These are phyloP conservation scores for Parauchenoglanis ngamensis DNA, from an alignment of 2,797 vertebrate species.

Conservation along the genomic window DNA sequence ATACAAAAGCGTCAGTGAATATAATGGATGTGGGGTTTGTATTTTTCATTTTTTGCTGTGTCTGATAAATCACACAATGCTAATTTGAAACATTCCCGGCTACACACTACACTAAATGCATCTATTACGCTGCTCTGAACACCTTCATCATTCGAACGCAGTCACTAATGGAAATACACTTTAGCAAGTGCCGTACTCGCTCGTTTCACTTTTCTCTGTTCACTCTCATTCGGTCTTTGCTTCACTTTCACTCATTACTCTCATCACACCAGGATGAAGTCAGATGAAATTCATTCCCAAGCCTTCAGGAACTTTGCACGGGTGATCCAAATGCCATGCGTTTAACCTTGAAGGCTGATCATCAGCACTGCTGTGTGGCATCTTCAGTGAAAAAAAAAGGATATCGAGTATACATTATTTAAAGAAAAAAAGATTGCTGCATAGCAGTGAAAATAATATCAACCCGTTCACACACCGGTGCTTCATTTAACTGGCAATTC, in stretches of 20 bases:
- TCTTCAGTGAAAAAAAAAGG: background rate
- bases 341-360: slow-evolving; percentile 28
- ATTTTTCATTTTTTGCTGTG: background rate
- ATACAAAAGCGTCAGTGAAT: background rate
- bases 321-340: background rate
- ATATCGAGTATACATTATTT: background rate
- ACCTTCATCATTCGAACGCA: slow-evolving; percentile 48
- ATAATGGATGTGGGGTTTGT: background rate
- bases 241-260: slow-evolving; percentile 13
- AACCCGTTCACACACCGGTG: background rate
- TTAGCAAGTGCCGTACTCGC: slow-evolving; percentile 35
- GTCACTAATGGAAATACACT: slow-evolving; percentile 42
- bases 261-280: background rate
- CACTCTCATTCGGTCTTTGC: slow-evolving; percentile 17
- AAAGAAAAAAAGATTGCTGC: background rate
- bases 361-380: slow-evolving; percentile 7
- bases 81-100: background rate
- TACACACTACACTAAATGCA: slow-evolving; percentile 26
- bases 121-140: slow-evolving; percentile 40
- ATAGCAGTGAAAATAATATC: background rate
- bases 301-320: background rate
- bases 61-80: slow-evolving; percentile 13
- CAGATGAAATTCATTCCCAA: background rate
- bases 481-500: slow-evolving; percentile 60
- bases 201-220: slow-evolving; percentile 28